Evolutionary conservation across 2,113 vertebrate genomes (phyloP), one percentile per base, ranked within the genome.

Genomic region (Panthera uncia): DNA sequence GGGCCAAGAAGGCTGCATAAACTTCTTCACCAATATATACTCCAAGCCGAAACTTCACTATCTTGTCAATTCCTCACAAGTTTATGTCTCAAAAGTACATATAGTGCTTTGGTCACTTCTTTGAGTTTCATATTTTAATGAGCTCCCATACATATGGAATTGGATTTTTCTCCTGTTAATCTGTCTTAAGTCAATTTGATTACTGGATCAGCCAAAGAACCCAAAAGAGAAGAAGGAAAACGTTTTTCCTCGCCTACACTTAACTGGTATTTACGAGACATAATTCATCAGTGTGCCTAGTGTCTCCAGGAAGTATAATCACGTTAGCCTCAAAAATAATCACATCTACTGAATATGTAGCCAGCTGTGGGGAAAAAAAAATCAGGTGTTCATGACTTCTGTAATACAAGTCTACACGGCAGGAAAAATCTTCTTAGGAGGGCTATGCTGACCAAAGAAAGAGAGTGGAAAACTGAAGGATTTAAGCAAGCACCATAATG

Each of bases 181-280:
- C 29, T 79, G 48, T 79, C 18, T 50, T 79, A 52, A 23, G 48
- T 52, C 18, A 79, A 7, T 79, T 79, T 52, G 52, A 33, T n/a
- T 79, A 52, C 52, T 52, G 50, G 16, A 79, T 31, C 45, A 79
- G 76, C 76, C 76, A 79, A 79, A 52, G 18, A 79, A n/a, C 16
- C 18, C 31, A 79, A n/a, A 78, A 52, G 76, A 48, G 76, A 79
- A 79, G 29, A 50, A 79, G 48, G 76, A n/a, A n/a, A 50, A 79
- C 33, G 76, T 45, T 79, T 79, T 52, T 79, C 31, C 48, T 79
- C 48, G 21, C 76, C 29, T 52, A 52, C 2, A 19, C 27, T 79
- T 94, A 78, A 91, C 36, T 71, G 94, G 19, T 45, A 23, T 31
- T 96, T 93, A 27, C 85, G 25, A 89, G 57, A 87, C n/a, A 78